Conservation (phyloP, 2,888 invertebrate genomes). For the Synergus itoensis region DNA sequence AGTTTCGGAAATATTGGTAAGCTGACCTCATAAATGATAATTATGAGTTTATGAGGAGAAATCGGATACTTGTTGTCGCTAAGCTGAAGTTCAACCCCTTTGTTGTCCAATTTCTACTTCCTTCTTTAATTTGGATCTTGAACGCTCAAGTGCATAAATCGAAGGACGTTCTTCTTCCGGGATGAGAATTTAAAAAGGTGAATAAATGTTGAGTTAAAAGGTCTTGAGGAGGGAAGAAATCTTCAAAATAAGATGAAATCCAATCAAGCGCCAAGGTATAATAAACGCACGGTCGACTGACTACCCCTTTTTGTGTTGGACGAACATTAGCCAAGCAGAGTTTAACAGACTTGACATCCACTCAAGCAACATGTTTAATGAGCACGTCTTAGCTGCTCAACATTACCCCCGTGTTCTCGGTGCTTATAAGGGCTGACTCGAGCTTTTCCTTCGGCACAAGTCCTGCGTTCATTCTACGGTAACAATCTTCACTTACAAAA, state of each 20-base stretch:
- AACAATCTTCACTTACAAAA: conserved; percentile 32
- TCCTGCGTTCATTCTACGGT: conserved; percentile 38
- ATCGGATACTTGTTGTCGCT: neutral
- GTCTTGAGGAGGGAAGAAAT: conserved; percentile 13
- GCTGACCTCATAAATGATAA: conserved; percentile 10
- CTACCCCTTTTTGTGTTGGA: conserved; percentile 57
- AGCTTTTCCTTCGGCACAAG: conserved; percentile 42
- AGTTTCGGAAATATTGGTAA: neutral
- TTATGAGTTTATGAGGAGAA: conserved; percentile 5
- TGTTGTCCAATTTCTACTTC: neutral
- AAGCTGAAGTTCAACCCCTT: neutral
- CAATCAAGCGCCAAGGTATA: conserved; percentile 44
- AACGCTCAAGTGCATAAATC: neutral
- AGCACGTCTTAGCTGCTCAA: conserved; percentile 69
- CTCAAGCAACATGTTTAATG: conserved; percentile 68
- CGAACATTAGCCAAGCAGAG: conserved; percentile 60
- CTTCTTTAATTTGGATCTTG: neutral
- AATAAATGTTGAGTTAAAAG: conserved; percentile 15
- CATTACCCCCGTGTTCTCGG: conserved; percentile 56
- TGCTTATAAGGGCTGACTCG: conserved; percentile 42
- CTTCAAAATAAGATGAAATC: conserved; percentile 28
- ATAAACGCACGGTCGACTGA: conserved; percentile 58
- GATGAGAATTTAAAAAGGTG: neutral
- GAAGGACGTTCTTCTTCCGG: conserved; percentile 13
- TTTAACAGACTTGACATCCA: conserved; percentile 64